These are phyloP conservation scores for Pissodes strobi DNA, from an alignment of 1,140 invertebrate genomes.

Conservation along the genomic window DNA sequence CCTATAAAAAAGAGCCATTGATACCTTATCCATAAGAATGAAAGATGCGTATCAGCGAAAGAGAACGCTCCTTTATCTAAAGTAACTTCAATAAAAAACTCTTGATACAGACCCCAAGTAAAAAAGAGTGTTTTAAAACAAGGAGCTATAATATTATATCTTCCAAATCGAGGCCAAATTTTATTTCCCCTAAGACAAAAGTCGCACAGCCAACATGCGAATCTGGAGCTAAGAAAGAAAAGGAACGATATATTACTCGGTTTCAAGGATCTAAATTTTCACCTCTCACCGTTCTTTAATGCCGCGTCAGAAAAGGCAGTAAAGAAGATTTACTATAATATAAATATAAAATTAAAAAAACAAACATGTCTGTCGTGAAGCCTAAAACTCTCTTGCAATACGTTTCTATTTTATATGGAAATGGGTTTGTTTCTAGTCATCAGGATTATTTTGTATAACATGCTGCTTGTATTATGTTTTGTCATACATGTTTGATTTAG, in stretches of 20 bases:
- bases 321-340: too few species aligned
- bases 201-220: slow-evolving; percentile 22
- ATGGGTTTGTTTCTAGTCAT: too few species aligned
- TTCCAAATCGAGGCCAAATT: slow-evolving; percentile 22
- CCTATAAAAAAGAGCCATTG: slow-evolving; percentile 30
- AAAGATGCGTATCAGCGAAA: slow-evolving; percentile 31
- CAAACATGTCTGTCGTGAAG: too few species aligned
- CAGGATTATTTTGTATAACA: too few species aligned
- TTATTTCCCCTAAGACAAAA: slow-evolving; percentile 30
- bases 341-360: too few species aligned
- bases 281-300: slow-evolving; percentile 9
- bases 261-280: slow-evolving; percentile 24
- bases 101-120: slow-evolving; percentile 17
- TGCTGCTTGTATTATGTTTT: too few species aligned
- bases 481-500: too few species aligned
- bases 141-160: slow-evolving; percentile 28
- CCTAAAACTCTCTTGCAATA: too few species aligned
- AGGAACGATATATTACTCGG: slow-evolving; percentile 17
- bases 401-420: too few species aligned
- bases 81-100: slow-evolving; percentile 27
- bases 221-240: slow-evolving; percentile 17
- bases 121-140: slow-evolving; percentile 33
- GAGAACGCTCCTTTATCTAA: slow-evolving; percentile 9
- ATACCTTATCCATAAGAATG: slow-evolving; percentile 26
- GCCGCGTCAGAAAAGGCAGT: slow-evolving; percentile 5